Evolutionary conservation across 30 jellyfish, hydroid and myxozoan genomes (phyloP).

Genomic region (Catostylus mosaicus): DNA sequence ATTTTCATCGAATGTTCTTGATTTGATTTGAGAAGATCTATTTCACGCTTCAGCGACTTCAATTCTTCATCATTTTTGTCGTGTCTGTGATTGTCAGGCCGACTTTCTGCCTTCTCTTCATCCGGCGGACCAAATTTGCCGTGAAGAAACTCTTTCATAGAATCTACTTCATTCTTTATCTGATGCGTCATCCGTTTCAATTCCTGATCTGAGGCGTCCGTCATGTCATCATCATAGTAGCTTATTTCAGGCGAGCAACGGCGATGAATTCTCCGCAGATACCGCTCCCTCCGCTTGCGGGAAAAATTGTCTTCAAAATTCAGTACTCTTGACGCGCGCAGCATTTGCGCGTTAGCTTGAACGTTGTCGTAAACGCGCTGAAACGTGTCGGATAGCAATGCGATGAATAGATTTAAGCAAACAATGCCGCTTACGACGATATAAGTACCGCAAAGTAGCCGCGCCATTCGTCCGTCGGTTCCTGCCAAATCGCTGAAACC

Average conservation of each 20-base stretch:
- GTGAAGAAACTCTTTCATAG: conserved; percentile 44
- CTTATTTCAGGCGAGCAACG: conserved; percentile 88
- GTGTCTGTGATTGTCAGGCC: background rate
- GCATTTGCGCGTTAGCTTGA: conserved; percentile 93
- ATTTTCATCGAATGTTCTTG: conserved; percentile 68
- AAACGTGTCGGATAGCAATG: conserved; percentile 94
- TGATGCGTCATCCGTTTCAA: conserved; percentile 82
- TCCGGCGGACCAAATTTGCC: conserved; percentile 34
- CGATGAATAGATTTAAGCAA: conserved; percentile 90
- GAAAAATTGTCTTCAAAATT: conserved; percentile 62
- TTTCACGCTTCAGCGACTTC: conserved; percentile 21
- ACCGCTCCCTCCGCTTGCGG: conserved; percentile 51
- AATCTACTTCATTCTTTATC: conserved; percentile 71
- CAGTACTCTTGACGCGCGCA: conserved; percentile 84
- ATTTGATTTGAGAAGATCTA: conserved; percentile 34
- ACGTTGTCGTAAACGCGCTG: conserved; percentile 99
- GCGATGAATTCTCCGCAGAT: conserved; percentile 26
- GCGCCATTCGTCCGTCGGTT: conserved; percentile 74
- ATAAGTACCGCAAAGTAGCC: conserved; percentile 83
- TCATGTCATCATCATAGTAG: conserved; percentile 90
- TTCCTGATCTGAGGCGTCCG: conserved; percentile 69
- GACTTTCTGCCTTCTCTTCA: background rate
- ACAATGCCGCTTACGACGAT: conserved; percentile 87
- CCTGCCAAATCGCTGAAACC: conserved; percentile 63
- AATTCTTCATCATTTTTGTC: background rate